Conservation (phyloP, 2,113 vertebrate genomes). For the Noturus placidus region DNA sequence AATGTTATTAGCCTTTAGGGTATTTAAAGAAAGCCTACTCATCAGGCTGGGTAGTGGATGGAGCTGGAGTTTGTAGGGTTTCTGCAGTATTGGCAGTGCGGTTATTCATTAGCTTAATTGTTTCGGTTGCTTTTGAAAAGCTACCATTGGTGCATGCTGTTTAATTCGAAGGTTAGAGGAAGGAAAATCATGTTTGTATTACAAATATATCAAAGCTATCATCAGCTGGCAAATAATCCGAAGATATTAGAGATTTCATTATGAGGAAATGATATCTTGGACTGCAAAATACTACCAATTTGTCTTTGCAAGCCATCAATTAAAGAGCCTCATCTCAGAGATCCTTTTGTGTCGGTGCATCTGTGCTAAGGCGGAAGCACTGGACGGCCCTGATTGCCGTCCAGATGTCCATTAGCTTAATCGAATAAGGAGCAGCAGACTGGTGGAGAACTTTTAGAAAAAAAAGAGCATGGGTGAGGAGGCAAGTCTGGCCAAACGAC, state of each 20-base stretch:
- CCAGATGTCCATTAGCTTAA: constrained; percentile 58
- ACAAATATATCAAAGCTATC: constrained; percentile 22
- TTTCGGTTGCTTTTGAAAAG: constrained; percentile 1
- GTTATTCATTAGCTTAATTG: constrained; percentile 19
- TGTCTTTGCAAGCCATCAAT: constrained; percentile 38
- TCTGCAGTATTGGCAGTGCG: neutral
- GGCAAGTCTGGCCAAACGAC: constrained; percentile 33
- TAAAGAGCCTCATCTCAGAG: constrained; percentile 34
- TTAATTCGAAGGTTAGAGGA: neutral
- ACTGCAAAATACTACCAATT: constrained; percentile 14
- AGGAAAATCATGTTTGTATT: constrained; percentile 9
- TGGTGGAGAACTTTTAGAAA: constrained; percentile 38
- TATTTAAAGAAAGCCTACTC: constrained; percentile 15
- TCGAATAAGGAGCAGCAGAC: constrained; percentile 50
- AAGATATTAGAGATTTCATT: constrained; percentile 18
- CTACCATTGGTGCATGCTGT: neutral
- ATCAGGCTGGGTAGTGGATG: neutral
- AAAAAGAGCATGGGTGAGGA: constrained; percentile 12
- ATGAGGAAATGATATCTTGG: constrained; percentile 25
- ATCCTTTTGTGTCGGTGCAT: constrained; percentile 41
- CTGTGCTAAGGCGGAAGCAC: constrained; percentile 36
- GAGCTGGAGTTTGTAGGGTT: neutral
- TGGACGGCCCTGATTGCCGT: constrained; percentile 33
- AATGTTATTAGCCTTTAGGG: constrained; percentile 17
- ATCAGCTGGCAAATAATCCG: constrained; percentile 14